Evolutionary conservation across 1,140 invertebrate species (phyloP).

Genomic region (Zeugodacus cucurbitae): DNA sequence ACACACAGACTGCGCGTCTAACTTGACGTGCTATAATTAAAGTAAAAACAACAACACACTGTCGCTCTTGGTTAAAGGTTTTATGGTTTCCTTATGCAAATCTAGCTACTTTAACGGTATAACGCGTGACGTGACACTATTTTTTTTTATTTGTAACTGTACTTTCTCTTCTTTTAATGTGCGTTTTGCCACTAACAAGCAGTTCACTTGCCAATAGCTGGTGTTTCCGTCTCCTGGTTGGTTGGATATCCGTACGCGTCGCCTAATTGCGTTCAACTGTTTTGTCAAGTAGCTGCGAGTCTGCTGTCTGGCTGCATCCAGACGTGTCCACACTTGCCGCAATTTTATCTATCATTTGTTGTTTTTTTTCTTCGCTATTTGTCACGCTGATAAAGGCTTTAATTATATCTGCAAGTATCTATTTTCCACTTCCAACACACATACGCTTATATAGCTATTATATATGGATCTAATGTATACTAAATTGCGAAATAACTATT

Average conservation of each 20-base stretch:
- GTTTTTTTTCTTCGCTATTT: background rate
- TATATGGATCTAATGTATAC: background rate
- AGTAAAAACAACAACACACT: background rate
- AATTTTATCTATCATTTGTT: background rate
- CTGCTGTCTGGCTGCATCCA: background rate
- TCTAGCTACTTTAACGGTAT: background rate
- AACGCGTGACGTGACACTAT: background rate
- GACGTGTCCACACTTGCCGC: background rate
- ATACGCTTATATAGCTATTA: background rate
- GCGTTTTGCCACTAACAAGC: too few relatives aligned
- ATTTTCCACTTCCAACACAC: background rate
- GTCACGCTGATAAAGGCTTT: slow-evolving; percentile 11
- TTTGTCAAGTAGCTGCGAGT: background rate
- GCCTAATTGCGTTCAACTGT: slow-evolving; percentile 12
- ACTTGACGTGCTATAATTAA: background rate
- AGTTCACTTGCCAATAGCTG: background rate
- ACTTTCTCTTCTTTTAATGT: background rate
- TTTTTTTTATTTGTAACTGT: background rate
- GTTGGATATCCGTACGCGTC: background rate
- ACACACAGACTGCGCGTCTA: background rate
- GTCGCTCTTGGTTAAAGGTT: background rate
- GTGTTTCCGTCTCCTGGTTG: background rate
- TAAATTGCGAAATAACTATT: background rate
- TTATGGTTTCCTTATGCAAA: slow-evolving; percentile 29
- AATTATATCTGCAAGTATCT: background rate